Base-by-base conservation (phyloP, 92 coral and sea anemone genomes). In the Zoanthus sociatus region DNA sequence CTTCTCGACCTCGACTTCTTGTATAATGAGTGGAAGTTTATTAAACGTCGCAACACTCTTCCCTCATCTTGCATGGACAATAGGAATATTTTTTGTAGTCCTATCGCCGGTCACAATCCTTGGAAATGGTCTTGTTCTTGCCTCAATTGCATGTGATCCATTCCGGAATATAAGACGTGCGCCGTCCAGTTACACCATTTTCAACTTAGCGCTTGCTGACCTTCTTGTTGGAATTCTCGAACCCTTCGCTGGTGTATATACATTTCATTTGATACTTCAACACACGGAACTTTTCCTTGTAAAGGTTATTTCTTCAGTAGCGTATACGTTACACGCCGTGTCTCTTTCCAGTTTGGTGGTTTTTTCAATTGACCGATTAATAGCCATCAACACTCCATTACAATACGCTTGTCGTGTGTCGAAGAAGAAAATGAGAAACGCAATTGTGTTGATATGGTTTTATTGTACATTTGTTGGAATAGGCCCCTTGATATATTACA, bases 141-240 rank as follows among this genome's bases (percentile, higher is more conserved):
- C 69, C 7, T 63, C 31, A 63, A 11, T 63, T 16, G 10, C 15
- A 30, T 4, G 18, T 63, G 69, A 63, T 63, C 69, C 69, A 16
- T 63, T 63, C 69, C 1, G 15, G 69, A 63, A 63, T 15, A 4
- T 4, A 12, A 63, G 26, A 63, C 10, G 69, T 63, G 18, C 18
- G 17, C 69, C 69, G 15, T 63, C 69, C 1, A 63, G 18, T 63
- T 63, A 63, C 69, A 15, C 26, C 7, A 20, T 63, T 63, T 20
- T 63, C 15, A 63, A 63, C 69, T 63, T 63, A 21, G 69, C 69
- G 69, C 69, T 63, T 63, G 69, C 69, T 15, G 69, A 63, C 15
- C 15, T 63, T 21, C 18, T 63, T 20, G 18, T 63, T 63, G 69
- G 69, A 63, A 6, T 63, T 16, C 20, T 63, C 69, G 69, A 63